Evolutionary conservation across 2,888 invertebrate species (phyloP).

Genomic region (Campoletis raptor): DNA sequence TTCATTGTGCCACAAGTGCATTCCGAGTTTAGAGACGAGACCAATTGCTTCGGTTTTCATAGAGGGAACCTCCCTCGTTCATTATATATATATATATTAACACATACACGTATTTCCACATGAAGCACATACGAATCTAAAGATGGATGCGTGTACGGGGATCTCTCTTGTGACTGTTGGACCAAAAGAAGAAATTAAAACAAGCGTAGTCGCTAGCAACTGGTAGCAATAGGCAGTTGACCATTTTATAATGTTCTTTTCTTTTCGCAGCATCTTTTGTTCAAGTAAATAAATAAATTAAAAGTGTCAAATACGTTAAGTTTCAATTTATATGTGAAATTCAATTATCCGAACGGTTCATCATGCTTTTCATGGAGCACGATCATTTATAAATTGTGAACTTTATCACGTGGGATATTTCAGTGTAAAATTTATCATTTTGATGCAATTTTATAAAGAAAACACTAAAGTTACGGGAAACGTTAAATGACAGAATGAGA

Average conservation of each 20-base stretch:
- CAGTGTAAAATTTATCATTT: neutral
- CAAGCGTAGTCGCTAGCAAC: conserved; percentile 54
- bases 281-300: conserved; percentile 7
- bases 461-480: neutral
- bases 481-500: conserved; percentile 5
- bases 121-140: neutral
- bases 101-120: neutral
- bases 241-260: conserved; percentile 27
- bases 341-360: neutral
- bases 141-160: neutral
- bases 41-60: conserved; percentile 74
- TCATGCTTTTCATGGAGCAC: neutral
- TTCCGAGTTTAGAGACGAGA: conserved; percentile 77
- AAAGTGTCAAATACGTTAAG: neutral
- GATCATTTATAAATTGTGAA: neutral
- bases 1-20: conserved; percentile 83
- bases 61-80: conserved; percentile 51
- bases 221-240: conserved; percentile 45
- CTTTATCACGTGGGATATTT: neutral
- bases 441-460: neutral
- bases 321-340: neutral
- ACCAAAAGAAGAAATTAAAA: conserved; percentile 45
- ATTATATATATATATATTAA: conserved; percentile 19
- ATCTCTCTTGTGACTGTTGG: conserved; percentile 53
- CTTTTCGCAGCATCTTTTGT: neutral